A percentile compares a stretch with the other conserved stretches of the same genome.
These are phyloP conservation scores for Mirza zaza DNA, from an alignment of 2,113 vertebrate genomes.

Conservation along the genomic window DNA sequence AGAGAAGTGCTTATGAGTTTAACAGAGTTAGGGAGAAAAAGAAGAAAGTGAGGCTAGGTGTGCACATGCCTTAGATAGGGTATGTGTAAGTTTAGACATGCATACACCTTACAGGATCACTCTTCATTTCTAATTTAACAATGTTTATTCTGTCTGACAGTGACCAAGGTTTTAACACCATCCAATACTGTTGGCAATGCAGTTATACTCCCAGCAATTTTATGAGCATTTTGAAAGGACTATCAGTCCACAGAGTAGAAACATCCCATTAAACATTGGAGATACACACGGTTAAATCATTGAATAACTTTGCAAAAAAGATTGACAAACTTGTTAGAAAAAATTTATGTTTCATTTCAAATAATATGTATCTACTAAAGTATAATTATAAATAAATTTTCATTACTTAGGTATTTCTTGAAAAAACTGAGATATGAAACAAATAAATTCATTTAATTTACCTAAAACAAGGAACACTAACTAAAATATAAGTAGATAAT, in stretches of 20 bases:
- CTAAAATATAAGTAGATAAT: neutral
- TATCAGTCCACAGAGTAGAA: neutral
- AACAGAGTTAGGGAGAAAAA: neutral
- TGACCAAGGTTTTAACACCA: neutral
- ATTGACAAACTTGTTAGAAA: neutral
- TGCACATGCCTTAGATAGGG: neutral
- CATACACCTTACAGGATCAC: neutral
- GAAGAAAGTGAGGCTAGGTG: neutral
- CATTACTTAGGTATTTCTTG: neutral
- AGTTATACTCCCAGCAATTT: neutral
- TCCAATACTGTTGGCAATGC: neutral
- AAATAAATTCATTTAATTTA: slow-evolving; percentile 27
- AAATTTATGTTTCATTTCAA: slow-evolving; percentile 12
- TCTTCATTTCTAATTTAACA: neutral
- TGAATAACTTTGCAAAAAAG: neutral
- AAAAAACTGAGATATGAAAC: slow-evolving; percentile 38
- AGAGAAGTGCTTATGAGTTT: neutral
- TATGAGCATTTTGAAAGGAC: slow-evolving; percentile 18
- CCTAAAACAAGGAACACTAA: slow-evolving; percentile 28
- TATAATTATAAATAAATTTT: neutral
- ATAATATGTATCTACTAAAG: neutral
- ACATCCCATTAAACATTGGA: neutral
- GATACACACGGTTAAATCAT: neutral
- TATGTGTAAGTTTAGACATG: neutral
- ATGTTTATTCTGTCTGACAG: neutral